Evolutionary conservation across 2,797 vertebrate genomes (phyloP).

Genomic region (Trachops cirrhosus): DNA sequence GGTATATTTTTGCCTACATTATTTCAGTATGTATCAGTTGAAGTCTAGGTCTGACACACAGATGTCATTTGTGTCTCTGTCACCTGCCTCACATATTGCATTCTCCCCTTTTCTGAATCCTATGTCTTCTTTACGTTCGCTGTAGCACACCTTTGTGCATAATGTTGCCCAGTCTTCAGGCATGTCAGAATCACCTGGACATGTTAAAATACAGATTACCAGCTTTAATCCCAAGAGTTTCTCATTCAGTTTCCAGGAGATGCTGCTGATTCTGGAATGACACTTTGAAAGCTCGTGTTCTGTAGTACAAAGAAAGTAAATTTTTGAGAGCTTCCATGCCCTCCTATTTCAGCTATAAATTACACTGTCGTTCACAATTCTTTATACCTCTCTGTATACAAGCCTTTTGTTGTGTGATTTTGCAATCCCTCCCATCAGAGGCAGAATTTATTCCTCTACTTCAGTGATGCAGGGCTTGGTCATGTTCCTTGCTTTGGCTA

Average conservation of each 20-base stretch:
- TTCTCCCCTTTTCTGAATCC: neutral
- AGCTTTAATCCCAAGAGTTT: neutral
- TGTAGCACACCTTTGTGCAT: neutral
- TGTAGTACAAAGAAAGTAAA: neutral
- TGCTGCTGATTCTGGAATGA: neutral
- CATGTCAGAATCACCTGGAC: neutral
- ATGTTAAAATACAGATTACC: neutral
- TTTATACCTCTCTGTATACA: neutral
- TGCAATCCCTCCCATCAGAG: neutral
- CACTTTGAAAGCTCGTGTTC: neutral
- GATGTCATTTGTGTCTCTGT: neutral
- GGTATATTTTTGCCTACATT: neutral
- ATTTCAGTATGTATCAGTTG: neutral
- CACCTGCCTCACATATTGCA: neutral
- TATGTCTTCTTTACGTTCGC: neutral
- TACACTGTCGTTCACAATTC: neutral
- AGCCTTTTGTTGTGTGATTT: neutral
- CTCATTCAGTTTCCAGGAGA: neutral
- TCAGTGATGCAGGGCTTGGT: neutral
- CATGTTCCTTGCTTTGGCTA: neutral
- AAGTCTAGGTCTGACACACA: neutral
- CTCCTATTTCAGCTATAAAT: neutral
- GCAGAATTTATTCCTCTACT: neutral
- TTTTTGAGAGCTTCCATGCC: neutral
- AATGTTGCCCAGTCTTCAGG: neutral